Evolutionary conservation across 2,888 invertebrate genomes (phyloP).

Genomic region (Eilema depressum): DNA sequence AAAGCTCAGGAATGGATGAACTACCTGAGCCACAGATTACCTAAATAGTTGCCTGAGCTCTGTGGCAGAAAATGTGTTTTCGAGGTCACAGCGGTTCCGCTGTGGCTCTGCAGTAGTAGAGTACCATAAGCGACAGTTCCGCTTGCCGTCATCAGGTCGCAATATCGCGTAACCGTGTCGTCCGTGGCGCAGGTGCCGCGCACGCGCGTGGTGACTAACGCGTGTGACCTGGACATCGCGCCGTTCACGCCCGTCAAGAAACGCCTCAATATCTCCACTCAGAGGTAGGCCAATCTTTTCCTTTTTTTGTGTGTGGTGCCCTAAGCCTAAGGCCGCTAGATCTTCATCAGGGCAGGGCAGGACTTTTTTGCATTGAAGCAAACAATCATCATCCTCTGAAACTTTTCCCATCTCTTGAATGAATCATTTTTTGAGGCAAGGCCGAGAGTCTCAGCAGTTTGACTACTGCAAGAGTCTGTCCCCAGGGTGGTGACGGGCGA

Average conservation of each 20-base stretch:
- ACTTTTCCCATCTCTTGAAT: too few relatives aligned
- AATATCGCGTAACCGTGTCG: constrained; percentile 12
- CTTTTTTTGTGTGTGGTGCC: too few relatives aligned
- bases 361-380: too few relatives aligned
- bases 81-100: neutral
- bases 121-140: constrained; percentile 4
- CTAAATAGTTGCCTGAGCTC: too few relatives aligned
- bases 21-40: too few relatives aligned
- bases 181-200: constrained; percentile 20
- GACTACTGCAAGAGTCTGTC: neutral
- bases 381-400: too few relatives aligned
- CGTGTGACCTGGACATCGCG: constrained; percentile 56
- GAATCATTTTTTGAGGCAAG: too few relatives aligned
- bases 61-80: too few relatives aligned
- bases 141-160: constrained; percentile 16
- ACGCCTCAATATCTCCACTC: constrained; percentile 29
- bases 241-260: constrained; percentile 50
- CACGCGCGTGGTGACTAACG: constrained; percentile 46
- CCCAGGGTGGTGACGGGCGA: constrained; percentile 51
- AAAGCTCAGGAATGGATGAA: too few relatives aligned
- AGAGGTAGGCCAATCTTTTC: constrained; percentile 47
- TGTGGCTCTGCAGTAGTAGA: neutral
- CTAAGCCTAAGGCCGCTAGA: too few relatives aligned
- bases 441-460: too few relatives aligned
- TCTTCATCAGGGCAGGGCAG: too few relatives aligned